Base-by-base conservation (phyloP, 2,888 invertebrate genomes). In the Hartigia nigra region DNA sequence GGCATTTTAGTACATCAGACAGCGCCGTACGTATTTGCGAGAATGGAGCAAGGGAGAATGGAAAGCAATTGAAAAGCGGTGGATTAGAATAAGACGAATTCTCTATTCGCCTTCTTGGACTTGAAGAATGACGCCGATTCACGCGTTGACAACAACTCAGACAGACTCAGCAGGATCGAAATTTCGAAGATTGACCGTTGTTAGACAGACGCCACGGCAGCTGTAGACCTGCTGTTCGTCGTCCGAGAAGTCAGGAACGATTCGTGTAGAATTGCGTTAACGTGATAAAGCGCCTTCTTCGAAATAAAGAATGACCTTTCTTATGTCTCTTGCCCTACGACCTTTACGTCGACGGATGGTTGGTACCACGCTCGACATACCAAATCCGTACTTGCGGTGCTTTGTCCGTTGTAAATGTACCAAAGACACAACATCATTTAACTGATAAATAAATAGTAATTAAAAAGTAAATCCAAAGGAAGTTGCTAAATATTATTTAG, bases 321-420 rank as follows among this genome's bases (percentile, higher is more conserved):
- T 55, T 55, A 23, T 55, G 23, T 55, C 39, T 55, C 39, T 55
- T 55, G 39, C 23, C 39, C 5, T 55, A 55, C 23, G 5, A 55
- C 82, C 76, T 84, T 77, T 83, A 82, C 81, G 85, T 88, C 86
- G 86, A 86, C 86, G 87, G 84, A 88, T 87, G 87, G 87, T 86
- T 83, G 84, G 86, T 87, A 89, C 86, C 87, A 84, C 88, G 86
- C 85, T 86, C 86, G 86, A 88, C 83, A 83, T 87, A 87, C 83
- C 84, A 87, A 83, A 79, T 84, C 75, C 77, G 79, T 76, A 82
- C 78, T 84, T 86, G 82, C 82, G 88, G 86, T 86, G 87, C 83
- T 90, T 89, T 90, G 89, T 90, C 88, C 87, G 87, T 90, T 90
- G 88, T 89, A 88, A 89, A 90, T 89, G 89, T 90, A 91, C 91